Evolutionary conservation across 2,113 vertebrate species (phyloP).

Genomic region (Aplodontia rufa): DNA sequence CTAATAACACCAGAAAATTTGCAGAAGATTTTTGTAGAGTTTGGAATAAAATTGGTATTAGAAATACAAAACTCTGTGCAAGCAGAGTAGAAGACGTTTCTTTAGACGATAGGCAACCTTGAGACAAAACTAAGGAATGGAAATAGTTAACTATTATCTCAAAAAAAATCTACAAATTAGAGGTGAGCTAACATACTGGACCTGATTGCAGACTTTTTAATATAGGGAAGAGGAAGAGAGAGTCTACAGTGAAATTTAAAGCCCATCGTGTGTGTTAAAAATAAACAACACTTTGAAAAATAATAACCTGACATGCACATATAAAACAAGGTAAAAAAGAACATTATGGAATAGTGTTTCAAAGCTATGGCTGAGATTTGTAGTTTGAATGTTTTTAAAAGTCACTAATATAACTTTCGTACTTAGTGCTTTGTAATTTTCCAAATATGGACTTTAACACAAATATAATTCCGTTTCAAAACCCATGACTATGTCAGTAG

Average conservation of each 20-base stretch:
- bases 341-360: conserved; percentile 18
- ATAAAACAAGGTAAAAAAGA: conserved; percentile 15
- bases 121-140: not conserved
- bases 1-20: conserved; percentile 3
- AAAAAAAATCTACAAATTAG: not conserved
- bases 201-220: conserved; percentile 33
- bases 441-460: conserved; percentile 28
- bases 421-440: conserved; percentile 29
- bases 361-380: not conserved
- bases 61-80: conserved; percentile 2
- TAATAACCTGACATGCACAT: not conserved
- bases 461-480: conserved; percentile 65
- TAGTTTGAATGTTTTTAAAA: conserved; percentile 27
- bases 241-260: conserved; percentile 32
- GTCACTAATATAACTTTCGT: conserved; percentile 37
- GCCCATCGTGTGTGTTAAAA: not conserved
- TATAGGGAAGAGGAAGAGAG: not conserved
- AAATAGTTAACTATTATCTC: conserved; percentile 11
- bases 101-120: not conserved
- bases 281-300: not conserved
- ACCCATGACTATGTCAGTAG: not conserved
- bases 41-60: conserved; percentile 24
- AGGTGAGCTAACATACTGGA: not conserved
- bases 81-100: not conserved
- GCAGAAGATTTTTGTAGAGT: conserved; percentile 14